Conservation (phyloP, 2,113 vertebrate genomes). For the Gymnarchus niloticus region DNA sequence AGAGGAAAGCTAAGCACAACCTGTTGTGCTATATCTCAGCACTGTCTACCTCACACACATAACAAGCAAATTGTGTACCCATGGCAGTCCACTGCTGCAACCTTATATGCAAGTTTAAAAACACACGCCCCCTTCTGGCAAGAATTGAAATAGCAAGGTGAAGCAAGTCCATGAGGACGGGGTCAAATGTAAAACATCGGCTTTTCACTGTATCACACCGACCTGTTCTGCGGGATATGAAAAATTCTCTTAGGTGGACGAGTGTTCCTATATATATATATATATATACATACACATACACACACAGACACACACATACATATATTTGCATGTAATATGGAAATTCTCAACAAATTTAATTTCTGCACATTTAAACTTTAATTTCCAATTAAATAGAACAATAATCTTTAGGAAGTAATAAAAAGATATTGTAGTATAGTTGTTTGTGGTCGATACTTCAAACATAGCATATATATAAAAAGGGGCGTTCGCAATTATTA, state of each 20-base stretch:
- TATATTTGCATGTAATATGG: neutral
- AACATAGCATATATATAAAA: neutral
- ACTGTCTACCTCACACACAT: neutral
- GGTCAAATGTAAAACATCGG: conserved; percentile 39
- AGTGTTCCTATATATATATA: too few species aligned
- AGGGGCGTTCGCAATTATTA: neutral
- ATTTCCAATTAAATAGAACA: conserved; percentile 1
- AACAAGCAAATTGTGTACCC: neutral
- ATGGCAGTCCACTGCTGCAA: neutral
- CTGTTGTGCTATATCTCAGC: neutral
- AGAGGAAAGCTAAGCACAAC: neutral
- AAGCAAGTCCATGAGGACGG: conserved; percentile 58
- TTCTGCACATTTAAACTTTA: neutral
- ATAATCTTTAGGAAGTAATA: neutral
- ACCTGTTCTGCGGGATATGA: neutral
- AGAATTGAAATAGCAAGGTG: conserved; percentile 61
- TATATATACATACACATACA: too few species aligned
- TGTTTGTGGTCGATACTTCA: neutral
- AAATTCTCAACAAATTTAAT: neutral
- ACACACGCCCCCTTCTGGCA: conserved; percentile 59
- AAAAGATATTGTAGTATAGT: neutral
- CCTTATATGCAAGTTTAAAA: neutral
- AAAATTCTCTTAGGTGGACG: neutral
- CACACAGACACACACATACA: neutral
- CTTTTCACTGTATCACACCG: neutral